A percentile compares a stretch with the other conserved stretches of the same genome.
Evolutionary conservation across 2,888 invertebrate genomes (phyloP).

Genomic region (Tuta absoluta): DNA sequence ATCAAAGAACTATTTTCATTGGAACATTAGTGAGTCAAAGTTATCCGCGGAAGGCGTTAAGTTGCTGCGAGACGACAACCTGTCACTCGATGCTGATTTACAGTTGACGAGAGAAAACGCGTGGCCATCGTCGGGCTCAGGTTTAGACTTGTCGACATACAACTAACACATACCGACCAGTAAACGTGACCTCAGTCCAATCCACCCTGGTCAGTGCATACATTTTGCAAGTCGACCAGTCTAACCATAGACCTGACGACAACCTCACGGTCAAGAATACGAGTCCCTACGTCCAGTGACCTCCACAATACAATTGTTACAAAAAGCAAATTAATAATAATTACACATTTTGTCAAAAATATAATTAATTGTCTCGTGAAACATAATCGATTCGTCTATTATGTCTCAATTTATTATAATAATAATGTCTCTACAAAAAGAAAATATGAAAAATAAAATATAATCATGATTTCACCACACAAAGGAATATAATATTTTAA

Average conservation of each 20-base stretch:
- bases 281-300: conserved; percentile 32
- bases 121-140: too few relatives aligned
- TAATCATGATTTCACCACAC: conserved; percentile 72
- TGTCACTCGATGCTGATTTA: conserved; percentile 39
- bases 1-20: conserved; percentile 77
- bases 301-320: conserved; percentile 45
- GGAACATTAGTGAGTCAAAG: conserved; percentile 73
- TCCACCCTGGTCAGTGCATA: too few relatives aligned
- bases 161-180: too few relatives aligned
- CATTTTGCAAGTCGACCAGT: conserved; percentile 26
- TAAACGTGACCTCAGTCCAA: too few relatives aligned
- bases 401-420: conserved; percentile 68
- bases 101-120: too few relatives aligned
- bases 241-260: conserved; percentile 28
- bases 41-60: conserved; percentile 27
- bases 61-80: neutral
- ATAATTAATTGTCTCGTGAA: conserved; percentile 59
- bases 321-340: conserved; percentile 52
- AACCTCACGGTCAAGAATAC: conserved; percentile 25
- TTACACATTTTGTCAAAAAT: conserved; percentile 47
- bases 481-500: conserved; percentile 55
- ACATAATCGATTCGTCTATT: conserved; percentile 63
- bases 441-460: conserved; percentile 57
- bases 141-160: too few relatives aligned
- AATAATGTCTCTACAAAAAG: conserved; percentile 61